Evolutionary conservation across 35 echinoderm and acorn worm species (phyloP).

Genomic region (Apostichopus japonicus): DNA sequence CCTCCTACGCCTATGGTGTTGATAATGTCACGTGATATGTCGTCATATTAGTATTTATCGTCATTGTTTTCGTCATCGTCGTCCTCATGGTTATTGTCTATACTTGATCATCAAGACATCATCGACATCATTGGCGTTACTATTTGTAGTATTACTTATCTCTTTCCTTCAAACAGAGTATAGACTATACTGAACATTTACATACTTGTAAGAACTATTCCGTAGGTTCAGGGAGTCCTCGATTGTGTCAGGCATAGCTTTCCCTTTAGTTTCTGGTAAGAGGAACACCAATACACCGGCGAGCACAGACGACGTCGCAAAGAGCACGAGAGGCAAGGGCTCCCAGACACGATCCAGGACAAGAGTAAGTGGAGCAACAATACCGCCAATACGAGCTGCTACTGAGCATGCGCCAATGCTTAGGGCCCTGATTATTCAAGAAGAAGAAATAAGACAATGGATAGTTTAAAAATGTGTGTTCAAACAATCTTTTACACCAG

Average conservation of each 20-base stretch:
- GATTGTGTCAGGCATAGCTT: slow-evolving; percentile 50
- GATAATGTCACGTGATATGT: too few species aligned
- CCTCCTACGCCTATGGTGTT: too few species aligned
- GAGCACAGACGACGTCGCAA: slow-evolving; percentile 23
- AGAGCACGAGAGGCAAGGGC: slow-evolving; percentile 31
- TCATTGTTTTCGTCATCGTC: too few species aligned
- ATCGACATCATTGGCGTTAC: too few species aligned
- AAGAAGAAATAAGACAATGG: too few species aligned
- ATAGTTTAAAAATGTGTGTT: too few species aligned
- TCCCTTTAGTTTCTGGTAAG: slow-evolving; percentile 56
- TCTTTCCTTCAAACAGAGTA: too few species aligned
- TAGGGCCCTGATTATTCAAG: slow-evolving; percentile 8
- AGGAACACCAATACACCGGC: slow-evolving; percentile 55
- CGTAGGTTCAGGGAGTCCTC: slow-evolving; percentile 16
- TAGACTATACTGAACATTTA: background rate
- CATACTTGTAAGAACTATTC: background rate
- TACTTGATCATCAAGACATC: too few species aligned
- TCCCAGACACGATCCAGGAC: background rate
- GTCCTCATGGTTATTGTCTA: too few species aligned
- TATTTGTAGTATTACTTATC: too few species aligned
- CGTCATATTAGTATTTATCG: too few species aligned
- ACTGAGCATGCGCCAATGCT: slow-evolving; percentile 51
- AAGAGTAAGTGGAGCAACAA: slow-evolving; percentile 51
- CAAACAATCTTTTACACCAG: too few species aligned
- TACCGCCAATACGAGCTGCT: slow-evolving; percentile 39